These are phyloP conservation scores for Diplodus sargus DNA, from an alignment of 2,797 vertebrate genomes.

Conservation along the genomic window DNA sequence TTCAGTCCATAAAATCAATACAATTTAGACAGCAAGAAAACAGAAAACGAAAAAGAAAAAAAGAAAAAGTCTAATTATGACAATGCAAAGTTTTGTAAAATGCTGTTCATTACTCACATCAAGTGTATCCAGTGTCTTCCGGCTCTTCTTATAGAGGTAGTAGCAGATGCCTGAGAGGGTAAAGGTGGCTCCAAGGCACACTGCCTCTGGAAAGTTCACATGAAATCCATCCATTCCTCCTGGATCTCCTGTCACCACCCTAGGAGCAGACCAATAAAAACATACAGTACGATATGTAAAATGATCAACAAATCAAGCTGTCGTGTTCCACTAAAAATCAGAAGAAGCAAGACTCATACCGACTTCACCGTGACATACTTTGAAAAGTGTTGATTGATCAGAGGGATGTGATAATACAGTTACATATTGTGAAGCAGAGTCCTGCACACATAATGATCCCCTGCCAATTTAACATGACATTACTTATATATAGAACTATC, in stretches of 20 bases:
- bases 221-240: constrained; percentile 83
- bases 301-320: neutral
- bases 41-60: neutral
- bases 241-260: constrained; percentile 16
- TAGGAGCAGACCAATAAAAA: constrained; percentile 45
- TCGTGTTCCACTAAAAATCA: neutral
- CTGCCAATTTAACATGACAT: neutral
- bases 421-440: neutral
- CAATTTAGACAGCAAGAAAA: neutral
- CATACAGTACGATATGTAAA: constrained; percentile 3
- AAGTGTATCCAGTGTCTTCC: constrained; percentile 80
- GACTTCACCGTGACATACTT: neutral
- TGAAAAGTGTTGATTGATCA: neutral
- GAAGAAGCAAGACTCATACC: neutral
- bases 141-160: constrained; percentile 87
- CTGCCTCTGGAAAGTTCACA: constrained; percentile 78
- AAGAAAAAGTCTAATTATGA: neutral
- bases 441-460: neutral
- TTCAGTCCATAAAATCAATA: neutral
- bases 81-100: neutral
- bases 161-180: constrained; percentile 88
- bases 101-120: constrained; percentile 77
- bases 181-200: constrained; percentile 88
- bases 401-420: neutral
- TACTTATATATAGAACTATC: neutral